Base-by-base conservation (phyloP, 2,113 vertebrate genomes). In the Pavo muticus region DNA sequence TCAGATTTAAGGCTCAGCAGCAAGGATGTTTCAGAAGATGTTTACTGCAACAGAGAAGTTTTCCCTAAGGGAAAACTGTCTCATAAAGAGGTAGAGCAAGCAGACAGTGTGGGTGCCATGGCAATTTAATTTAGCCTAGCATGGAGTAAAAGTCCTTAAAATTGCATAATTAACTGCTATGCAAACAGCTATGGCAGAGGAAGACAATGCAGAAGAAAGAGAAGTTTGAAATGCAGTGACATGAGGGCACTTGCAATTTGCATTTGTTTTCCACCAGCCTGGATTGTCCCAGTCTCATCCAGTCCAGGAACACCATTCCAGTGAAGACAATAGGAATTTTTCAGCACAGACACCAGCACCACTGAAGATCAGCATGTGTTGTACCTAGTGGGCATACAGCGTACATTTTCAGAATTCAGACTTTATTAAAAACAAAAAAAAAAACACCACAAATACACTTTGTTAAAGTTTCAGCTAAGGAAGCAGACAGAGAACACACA, bases 381-480 rank as follows among this genome's bases (percentile, higher is more conserved):
- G 86, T 72, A 94, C 20, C 56, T 64, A 30, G 35, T 48, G 19
- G 27, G 30, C 0, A 0, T 48, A 37, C 1, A 45, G 23, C 1
- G 25, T 18, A 35, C 4, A 1, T 81, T 82, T 18, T n/a, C 37
- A 73, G 86, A 87, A 91, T n/a, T 65, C 70, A 65, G 57, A 11
- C 11, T 20, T 17, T 59, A 70, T 42, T 77, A 48, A 75, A 71
- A 90, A 87, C 18, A 8, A 71, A 75, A 37, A 20, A 52, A 2
- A 23, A 23, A 29, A 60, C 35, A 14, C 20, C 10, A 18, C 29
- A 3, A 44, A 60, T 32, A 54, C 52, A n/a, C 40, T 84, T 84
- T 54, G 52, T 90, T 83, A 71, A 92, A 67, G 60, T 44, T 91
- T 78, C 79, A 75, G 86, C 23, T 81, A 88, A 93, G 69, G 80